Conservation (phyloP, 64 coral and sea anemone genomes). For the Stichodactyla helianthus region DNA sequence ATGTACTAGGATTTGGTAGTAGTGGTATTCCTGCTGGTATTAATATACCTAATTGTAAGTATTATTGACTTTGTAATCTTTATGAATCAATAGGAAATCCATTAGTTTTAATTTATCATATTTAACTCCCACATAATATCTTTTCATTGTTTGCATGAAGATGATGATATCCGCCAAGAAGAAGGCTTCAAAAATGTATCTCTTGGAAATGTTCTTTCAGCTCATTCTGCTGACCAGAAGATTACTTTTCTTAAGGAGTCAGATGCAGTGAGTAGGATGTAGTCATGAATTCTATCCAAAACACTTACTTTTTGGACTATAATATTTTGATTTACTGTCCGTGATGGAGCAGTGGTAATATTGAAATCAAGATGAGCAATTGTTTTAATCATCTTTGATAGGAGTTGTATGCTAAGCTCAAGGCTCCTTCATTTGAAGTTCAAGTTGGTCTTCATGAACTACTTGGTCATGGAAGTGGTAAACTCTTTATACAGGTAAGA, state of each 20-base stretch:
- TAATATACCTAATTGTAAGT: constrained; percentile 99
- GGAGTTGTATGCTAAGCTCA: constrained; percentile 80
- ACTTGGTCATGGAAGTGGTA: constrained; percentile 93
- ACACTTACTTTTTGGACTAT: too few relatives aligned
- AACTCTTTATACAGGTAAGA: constrained; percentile 79
- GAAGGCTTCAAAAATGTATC: constrained; percentile 98
- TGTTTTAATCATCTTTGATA: neutral
- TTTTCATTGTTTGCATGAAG: constrained; percentile 25
- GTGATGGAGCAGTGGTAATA: too few relatives aligned
- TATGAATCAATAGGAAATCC: neutral
- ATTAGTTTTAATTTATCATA: neutral
- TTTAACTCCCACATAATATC: neutral
- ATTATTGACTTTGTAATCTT: neutral
- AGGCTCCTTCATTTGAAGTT: constrained; percentile 90
- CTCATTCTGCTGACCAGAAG: constrained; percentile 75
- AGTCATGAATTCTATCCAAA: too few relatives aligned
- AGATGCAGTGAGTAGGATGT: constrained; percentile 55
- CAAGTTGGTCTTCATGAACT: constrained; percentile 98
- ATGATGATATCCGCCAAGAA: constrained; percentile 93
- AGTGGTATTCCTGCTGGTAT: constrained; percentile 98
- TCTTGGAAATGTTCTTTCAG: constrained; percentile 82
- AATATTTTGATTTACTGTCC: too few relatives aligned
- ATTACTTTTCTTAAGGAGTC: constrained; percentile 71
- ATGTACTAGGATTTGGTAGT: constrained; percentile 86
- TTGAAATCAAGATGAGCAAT: neutral